Percentiles rank a stretch among this genome's conserved stretches.
Evolutionary conservation across 35 echinoderm and acorn worm genomes (phyloP).

Genomic region (Eucidaris tribuloides): DNA sequence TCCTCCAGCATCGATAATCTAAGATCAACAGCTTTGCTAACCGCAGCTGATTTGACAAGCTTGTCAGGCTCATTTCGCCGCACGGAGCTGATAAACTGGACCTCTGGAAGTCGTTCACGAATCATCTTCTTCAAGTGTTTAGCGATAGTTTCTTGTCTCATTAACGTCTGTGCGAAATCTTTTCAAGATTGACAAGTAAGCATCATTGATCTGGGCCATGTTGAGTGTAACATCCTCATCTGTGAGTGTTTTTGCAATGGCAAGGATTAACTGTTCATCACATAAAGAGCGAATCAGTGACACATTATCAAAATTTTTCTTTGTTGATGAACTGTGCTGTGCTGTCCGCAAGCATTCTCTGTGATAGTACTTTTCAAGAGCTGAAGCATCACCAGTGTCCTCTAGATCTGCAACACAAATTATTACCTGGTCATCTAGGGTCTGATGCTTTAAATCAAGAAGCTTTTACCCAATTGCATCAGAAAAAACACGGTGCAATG

Average conservation of each 20-base stretch:
- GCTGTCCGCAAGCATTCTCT: background rate
- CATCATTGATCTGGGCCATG: slow-evolving; percentile 16
- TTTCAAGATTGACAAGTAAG: slow-evolving; percentile 26
- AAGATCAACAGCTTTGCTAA: slow-evolving; percentile 18
- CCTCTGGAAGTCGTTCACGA: background rate
- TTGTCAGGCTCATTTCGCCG: background rate
- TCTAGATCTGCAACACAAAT: slow-evolving; percentile 20
- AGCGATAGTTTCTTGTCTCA: slow-evolving; percentile 4
- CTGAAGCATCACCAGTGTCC: slow-evolving; percentile 8
- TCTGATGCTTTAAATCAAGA: background rate
- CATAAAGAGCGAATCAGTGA: background rate
- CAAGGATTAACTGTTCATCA: background rate
- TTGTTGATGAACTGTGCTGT: background rate
- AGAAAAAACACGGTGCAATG: slow-evolving; percentile 12
- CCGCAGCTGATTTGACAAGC: background rate
- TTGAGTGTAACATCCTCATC: slow-evolving; percentile 23
- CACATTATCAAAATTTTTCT: background rate
- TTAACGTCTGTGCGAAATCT: background rate
- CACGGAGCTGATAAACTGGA: background rate
- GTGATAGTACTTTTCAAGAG: slow-evolving; percentile 9
- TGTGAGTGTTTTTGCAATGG: background rate
- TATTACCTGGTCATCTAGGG: background rate
- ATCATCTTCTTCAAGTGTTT: background rate
- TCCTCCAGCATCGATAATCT: background rate
- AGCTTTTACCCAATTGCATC: slow-evolving; percentile 14